These are phyloP conservation scores for Peromyscus eremicus DNA, from an alignment of 2,797 vertebrate genomes.

Conservation along the genomic window DNA sequence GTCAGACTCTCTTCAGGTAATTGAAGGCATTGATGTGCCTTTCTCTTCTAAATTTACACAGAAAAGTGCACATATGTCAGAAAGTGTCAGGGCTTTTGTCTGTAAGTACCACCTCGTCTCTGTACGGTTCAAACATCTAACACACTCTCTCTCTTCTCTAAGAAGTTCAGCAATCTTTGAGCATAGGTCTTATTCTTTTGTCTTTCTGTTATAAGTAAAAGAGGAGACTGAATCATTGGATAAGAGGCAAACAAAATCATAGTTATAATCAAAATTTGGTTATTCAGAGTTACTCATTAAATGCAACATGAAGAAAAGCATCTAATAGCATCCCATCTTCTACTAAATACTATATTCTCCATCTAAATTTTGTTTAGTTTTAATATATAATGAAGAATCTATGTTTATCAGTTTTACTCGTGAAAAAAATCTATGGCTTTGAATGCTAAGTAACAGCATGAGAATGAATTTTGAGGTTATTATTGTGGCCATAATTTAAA, in stretches of 20 bases:
- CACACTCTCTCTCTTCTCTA: neutral
- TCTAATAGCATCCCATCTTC: neutral
- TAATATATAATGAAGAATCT: neutral
- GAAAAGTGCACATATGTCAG: neutral
- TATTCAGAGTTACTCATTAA: neutral
- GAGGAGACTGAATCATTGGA: neutral
- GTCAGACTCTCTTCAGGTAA: neutral
- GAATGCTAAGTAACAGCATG: neutral
- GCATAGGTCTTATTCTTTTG: neutral
- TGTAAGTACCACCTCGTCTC: neutral
- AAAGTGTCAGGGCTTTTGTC: neutral
- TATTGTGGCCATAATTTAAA: neutral
- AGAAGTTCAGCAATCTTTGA: neutral
- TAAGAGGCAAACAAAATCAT: neutral
- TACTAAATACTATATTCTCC: neutral
- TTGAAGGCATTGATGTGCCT: neutral
- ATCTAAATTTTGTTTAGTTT: neutral
- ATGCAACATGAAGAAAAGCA: neutral
- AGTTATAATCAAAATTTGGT: neutral
- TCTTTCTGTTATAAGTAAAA: neutral
- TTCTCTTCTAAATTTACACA: neutral
- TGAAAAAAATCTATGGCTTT: neutral
- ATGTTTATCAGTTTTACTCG: constrained; percentile 4
- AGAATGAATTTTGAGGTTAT: constrained; percentile 13
- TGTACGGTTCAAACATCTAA: neutral